These are phyloP conservation scores for Meloidogyne hapla DNA, from an alignment of 1,140 invertebrate species.

Conservation along the genomic window DNA sequence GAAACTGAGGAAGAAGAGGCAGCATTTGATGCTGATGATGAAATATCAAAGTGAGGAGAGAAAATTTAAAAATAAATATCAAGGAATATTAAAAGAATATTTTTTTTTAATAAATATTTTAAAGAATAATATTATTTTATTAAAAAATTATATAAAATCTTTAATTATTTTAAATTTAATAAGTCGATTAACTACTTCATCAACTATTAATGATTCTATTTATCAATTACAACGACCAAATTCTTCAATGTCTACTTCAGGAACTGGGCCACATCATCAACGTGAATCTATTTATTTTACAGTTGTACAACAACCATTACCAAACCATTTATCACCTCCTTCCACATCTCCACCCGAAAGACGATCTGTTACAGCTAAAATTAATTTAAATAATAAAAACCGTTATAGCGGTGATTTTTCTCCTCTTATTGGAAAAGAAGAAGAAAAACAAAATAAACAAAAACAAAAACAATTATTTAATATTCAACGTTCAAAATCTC, in stretches of 20 bases:
- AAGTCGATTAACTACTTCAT: slow-evolving; percentile 5
- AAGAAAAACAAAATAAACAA: not conserved
- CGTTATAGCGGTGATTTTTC: not conserved
- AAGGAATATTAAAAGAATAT: too few species aligned
- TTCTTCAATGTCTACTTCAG: slow-evolving; percentile 10
- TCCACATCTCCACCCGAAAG: not conserved
- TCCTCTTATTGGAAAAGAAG: not conserved
- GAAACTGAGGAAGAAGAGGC: slow-evolving; percentile 17
- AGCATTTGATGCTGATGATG: slow-evolving; percentile 21
- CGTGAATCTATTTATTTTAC: slow-evolving; percentile 26
- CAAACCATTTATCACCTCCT: not conserved
- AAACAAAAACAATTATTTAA: not conserved
- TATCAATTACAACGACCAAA: not conserved
- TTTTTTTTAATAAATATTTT: too few species aligned
- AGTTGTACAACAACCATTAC: slow-evolving; percentile 7
- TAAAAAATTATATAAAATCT: too few species aligned
- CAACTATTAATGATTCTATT: slow-evolving; percentile 11
- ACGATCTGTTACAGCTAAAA: not conserved
- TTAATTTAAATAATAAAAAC: not conserved
- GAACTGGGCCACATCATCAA: not conserved
- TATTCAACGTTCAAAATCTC: not conserved
- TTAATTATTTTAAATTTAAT: not conserved
- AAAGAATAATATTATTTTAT: too few species aligned
- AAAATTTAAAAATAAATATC: too few species aligned
- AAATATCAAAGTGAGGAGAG: slow-evolving; percentile 10